phyloP scores from a whole-genome alignment of 1,140 invertebrate genomes.

The Pristionchus pacificus region DNA sequence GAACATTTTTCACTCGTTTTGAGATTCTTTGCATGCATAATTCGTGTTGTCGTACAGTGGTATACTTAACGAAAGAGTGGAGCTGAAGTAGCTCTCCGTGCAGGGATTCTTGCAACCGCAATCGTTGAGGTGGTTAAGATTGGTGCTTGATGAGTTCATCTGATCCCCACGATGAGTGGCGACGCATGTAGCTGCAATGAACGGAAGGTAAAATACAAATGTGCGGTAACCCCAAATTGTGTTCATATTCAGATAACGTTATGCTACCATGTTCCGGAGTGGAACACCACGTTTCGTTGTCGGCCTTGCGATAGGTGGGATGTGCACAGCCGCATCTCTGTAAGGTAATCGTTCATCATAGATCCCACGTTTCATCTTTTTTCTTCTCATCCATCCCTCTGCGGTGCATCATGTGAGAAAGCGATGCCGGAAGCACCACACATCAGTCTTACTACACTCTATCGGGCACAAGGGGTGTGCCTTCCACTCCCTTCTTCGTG shows the following conservation, averaged over 20 bases:
- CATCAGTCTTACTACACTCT: too few species aligned
- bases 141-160: constrained; percentile 10
- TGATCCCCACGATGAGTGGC: constrained; percentile 15
- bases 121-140: constrained; percentile 5
- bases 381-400: not conserved
- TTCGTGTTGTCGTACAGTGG: not conserved
- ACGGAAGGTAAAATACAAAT: too few species aligned
- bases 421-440: too few species aligned
- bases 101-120: constrained; percentile 22
- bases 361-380: not conserved
- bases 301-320: not conserved
- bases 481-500: too few species aligned
- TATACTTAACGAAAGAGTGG: not conserved
- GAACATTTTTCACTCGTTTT: not conserved
- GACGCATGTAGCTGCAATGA: too few species aligned
- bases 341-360: not conserved
- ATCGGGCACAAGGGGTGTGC: too few species aligned
- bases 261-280: not conserved
- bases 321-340: not conserved
- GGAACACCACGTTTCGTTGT: not conserved
- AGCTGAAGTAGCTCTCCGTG: constrained; percentile 10
- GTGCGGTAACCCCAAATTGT: too few species aligned
- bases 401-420: not conserved
- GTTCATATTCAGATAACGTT: too few species aligned
- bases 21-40: not conserved